Percentiles rank a stretch among this genome's conserved stretches.
phyloP scores from a whole-genome alignment of 2,797 vertebrate genomes.

The Urophycis tenuis region DNA sequence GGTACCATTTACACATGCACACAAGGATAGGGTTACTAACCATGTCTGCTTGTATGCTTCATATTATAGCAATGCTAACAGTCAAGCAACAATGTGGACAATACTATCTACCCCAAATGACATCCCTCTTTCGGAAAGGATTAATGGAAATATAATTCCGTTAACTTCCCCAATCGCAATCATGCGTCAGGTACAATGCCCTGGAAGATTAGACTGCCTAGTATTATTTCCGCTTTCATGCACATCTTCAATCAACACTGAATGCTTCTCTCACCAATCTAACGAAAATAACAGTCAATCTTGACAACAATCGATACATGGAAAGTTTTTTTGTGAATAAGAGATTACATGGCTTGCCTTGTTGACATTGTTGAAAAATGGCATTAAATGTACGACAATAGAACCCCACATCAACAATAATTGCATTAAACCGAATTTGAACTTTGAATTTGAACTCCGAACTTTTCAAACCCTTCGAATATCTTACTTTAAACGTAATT shows the following conservation, averaged over 20 bases:
- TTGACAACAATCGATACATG: background rate
- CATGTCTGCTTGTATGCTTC: background rate
- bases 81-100: background rate
- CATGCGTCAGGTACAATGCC: constrained; percentile 6
- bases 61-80: background rate
- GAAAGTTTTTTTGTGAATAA: too few species aligned
- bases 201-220: constrained; percentile 22
- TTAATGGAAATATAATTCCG: constrained; percentile 13
- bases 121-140: constrained; percentile 28
- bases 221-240: constrained; percentile 60
- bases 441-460: too few species aligned
- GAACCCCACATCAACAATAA: background rate
- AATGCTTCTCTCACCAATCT: too few species aligned
- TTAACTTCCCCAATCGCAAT: constrained; percentile 25
- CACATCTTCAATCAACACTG: constrained; percentile 11
- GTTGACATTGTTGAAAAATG: too few species aligned
- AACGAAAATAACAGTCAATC: too few species aligned
- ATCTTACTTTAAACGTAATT: background rate
- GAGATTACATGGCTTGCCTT: too few species aligned
- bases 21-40: constrained; percentile 2
- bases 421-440: background rate
- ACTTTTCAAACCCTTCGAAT: background rate
- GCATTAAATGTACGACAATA: background rate
- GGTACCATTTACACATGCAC: background rate
- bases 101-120: constrained; percentile 52